phyloP scores from a whole-genome alignment of 2,113 vertebrate species.

The Aramus guarauna region DNA sequence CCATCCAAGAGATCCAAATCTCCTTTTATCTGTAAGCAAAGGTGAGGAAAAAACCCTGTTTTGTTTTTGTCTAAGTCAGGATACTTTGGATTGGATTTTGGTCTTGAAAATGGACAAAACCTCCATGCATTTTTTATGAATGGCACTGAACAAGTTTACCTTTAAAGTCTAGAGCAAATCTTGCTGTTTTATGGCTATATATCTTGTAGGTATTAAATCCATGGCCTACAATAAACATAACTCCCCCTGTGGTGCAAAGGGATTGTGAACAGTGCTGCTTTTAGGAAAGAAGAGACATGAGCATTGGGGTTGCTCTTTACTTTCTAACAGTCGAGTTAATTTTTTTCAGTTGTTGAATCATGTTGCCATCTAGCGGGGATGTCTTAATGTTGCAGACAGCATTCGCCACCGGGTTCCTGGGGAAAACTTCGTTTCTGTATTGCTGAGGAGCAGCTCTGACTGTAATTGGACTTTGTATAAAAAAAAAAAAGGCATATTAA shows the following conservation, averaged over 20 bases:
- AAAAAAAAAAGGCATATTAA: neutral
- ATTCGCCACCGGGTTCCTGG: neutral
- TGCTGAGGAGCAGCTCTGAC: neutral
- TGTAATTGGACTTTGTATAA: neutral
- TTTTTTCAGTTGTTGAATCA: neutral
- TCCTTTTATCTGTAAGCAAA: slow-evolving; percentile 98
- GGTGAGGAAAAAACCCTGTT: slow-evolving; percentile 74
- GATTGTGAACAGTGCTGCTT: neutral
- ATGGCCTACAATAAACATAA: neutral
- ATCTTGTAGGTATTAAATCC: neutral
- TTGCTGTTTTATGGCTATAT: neutral
- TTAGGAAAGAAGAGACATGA: neutral
- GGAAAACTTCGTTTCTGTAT: neutral
- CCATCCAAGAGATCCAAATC: slow-evolving; percentile 96
- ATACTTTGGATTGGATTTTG: neutral
- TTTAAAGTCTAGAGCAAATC: neutral
- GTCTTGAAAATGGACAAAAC: neutral
- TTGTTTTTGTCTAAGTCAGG: neutral
- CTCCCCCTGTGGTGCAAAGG: neutral
- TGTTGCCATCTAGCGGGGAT: slow-evolving; percentile 20
- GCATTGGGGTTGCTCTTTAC: neutral
- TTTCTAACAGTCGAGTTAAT: neutral
- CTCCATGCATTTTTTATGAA: neutral
- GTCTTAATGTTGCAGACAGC: neutral
- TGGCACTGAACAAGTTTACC: neutral